Base-by-base conservation (phyloP, 1,140 invertebrate species). In the Aleiodes sp. region DNA sequence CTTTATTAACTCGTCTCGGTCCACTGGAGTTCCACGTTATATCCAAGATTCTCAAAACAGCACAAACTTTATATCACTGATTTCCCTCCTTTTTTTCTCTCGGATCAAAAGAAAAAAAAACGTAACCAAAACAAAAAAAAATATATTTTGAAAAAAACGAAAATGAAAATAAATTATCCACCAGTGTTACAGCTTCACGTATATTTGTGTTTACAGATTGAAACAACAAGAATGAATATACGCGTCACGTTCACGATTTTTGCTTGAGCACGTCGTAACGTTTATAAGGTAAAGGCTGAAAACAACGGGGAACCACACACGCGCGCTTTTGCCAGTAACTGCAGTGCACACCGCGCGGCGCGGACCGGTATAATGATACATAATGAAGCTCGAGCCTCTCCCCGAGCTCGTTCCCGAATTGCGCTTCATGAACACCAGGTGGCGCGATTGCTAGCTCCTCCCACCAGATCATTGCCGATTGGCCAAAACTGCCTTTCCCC, bases 301-400 rank as follows among this genome's bases (percentile, higher is more conserved):
- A 39, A 61, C 52, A 52, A 70, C 60, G 62, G 60, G 60, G 46
- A 70, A 65, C 52, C 74, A 83, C 80, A 78, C 82, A 82, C 84
- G 83, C 83, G 82, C 81, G 83, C 75, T 80, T 84, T 80, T 75
- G 74, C 73, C 80, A 82, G 79, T 84, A 82, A 82, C 81, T 81
- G 80, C 80, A 85, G 83, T 86, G 83, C 80, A 86, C 84, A 85
- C 85, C 81, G 83, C 83, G 81, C 84, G 85, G 81, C 83, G 84
- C 84, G 81, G 80, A 85, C 83, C 83, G 82, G 84, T 86, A 86
- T 86, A 86, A 86, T 86, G 85, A 86, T 85, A 86, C 85, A 86
- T 86, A 86, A 86, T 86, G 83, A 86, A 86, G 80, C 79, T 79
- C 57, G 79, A 82, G 83, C 83, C 84, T 83, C 83, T 85, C 82